Evolutionary conservation across 2,888 invertebrate species (phyloP).

Genomic region (Cinara cedri): DNA sequence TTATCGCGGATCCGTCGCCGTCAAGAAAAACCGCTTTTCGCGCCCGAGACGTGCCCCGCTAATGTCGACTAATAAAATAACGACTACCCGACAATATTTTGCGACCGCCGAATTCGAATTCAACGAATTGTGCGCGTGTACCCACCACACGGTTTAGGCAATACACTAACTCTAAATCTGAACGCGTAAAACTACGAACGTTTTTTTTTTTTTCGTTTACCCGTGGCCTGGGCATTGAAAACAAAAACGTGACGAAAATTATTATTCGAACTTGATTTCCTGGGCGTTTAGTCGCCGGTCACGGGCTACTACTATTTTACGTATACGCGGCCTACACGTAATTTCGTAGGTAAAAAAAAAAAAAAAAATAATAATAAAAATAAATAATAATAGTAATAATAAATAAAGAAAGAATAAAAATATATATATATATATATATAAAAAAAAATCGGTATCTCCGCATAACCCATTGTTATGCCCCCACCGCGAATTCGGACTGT

Average conservation of each 20-base stretch:
- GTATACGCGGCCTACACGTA: constrained; percentile 33
- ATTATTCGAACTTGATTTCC: constrained; percentile 45
- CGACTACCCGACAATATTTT: too few species aligned
- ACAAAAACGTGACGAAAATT: constrained; percentile 31
- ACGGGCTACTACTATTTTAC: constrained; percentile 49
- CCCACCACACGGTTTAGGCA: too few species aligned
- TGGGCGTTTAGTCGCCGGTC: constrained; percentile 47
- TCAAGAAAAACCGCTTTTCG: too few species aligned
- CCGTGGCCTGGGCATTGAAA: neutral
- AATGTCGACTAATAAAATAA: too few species aligned
- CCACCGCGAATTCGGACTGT: constrained; percentile 28
- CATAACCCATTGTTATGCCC: constrained; percentile 53
- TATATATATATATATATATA: too few species aligned
- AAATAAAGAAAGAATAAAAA: constrained; percentile 45
- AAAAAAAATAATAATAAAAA: constrained; percentile 12
- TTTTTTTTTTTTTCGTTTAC: too few species aligned
- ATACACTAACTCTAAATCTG: too few species aligned
- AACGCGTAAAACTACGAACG: too few species aligned
- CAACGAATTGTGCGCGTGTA: too few species aligned
- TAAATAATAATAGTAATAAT: neutral
- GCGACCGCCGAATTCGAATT: too few species aligned
- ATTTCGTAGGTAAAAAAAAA: constrained; percentile 49
- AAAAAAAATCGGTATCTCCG: constrained; percentile 51
- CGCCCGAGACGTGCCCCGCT: too few species aligned
- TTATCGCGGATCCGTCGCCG: too few species aligned